phyloP scores from a whole-genome alignment of 1,140 invertebrate species.

The Sycophila sp. region DNA sequence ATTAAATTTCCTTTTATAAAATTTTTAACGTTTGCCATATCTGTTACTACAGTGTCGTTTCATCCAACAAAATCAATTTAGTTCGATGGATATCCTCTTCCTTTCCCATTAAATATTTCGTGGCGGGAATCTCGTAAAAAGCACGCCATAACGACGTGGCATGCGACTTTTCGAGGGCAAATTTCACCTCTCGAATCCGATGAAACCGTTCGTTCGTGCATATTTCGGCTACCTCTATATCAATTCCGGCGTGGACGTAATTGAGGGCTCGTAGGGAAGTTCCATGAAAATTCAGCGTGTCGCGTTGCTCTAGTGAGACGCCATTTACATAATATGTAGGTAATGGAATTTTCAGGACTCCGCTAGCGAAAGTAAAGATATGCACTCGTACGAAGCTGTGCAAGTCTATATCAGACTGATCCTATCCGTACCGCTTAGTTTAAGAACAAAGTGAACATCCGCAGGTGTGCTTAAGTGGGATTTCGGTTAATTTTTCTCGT shows the following conservation, averaged over 20 bases:
- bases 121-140: not conserved
- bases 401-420: too few relatives aligned
- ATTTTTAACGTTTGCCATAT: too few relatives aligned
- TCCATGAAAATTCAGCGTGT: constrained; percentile 2
- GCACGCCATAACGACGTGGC: not conserved
- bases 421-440: not conserved
- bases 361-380: not conserved
- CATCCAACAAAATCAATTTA: too few relatives aligned
- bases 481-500: constrained; percentile 18
- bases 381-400: not conserved
- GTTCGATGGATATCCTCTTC: not conserved
- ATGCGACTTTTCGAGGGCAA: not conserved
- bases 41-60: too few relatives aligned
- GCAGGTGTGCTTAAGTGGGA: too few relatives aligned
- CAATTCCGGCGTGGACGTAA: not conserved
- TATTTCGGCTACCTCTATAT: constrained; percentile 1
- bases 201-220: not conserved
- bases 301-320: not conserved
- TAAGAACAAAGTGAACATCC: not conserved
- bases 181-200: constrained; percentile 9
- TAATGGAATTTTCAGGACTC: not conserved
- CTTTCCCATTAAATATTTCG: too few relatives aligned
- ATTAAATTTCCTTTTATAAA: too few relatives aligned
- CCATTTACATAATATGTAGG: constrained; percentile 4
- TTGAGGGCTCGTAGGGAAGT: not conserved